phyloP scores from a whole-genome alignment of 1,140 invertebrate species.

The Amyelois transitella region DNA sequence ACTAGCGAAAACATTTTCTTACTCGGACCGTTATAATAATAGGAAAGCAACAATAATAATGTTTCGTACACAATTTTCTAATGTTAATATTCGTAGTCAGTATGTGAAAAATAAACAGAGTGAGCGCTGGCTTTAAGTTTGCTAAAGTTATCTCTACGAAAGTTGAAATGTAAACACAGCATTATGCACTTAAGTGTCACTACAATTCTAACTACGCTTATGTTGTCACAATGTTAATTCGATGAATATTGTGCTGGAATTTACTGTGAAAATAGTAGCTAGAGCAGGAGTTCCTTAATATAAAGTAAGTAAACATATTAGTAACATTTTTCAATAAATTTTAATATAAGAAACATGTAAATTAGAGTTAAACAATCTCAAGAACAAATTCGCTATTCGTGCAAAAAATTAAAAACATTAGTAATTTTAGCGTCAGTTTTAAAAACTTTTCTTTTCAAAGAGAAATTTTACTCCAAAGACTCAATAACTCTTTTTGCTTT shows the following conservation, averaged over 20 bases:
- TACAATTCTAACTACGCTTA: slow-evolving; percentile 31
- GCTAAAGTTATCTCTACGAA: slow-evolving; percentile 64
- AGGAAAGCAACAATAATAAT: slow-evolving; percentile 31
- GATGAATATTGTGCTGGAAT: not conserved
- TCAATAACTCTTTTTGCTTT: slow-evolving; percentile 5
- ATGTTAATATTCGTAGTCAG: slow-evolving; percentile 47
- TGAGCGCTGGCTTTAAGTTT: slow-evolving; percentile 52
- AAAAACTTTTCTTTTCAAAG: too few species aligned
- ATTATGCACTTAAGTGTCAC: slow-evolving; percentile 56
- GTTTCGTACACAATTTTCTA: slow-evolving; percentile 37
- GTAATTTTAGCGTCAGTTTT: too few species aligned
- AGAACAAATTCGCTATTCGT: too few species aligned
- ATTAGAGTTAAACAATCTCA: too few species aligned
- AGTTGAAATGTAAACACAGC: slow-evolving; percentile 59
- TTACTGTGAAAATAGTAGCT: not conserved
- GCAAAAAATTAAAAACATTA: too few species aligned
- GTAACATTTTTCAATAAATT: too few species aligned
- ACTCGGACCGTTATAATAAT: not conserved
- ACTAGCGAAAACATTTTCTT: slow-evolving; percentile 8
- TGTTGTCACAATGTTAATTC: slow-evolving; percentile 18
- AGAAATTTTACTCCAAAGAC: slow-evolving; percentile 1
- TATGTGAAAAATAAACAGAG: slow-evolving; percentile 69
- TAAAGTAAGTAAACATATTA: too few species aligned
- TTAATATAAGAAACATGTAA: too few species aligned
- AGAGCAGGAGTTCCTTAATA: not conserved